These are phyloP conservation scores for Phasia obesa DNA, from an alignment of 2,888 invertebrate genomes.

Conservation along the genomic window DNA sequence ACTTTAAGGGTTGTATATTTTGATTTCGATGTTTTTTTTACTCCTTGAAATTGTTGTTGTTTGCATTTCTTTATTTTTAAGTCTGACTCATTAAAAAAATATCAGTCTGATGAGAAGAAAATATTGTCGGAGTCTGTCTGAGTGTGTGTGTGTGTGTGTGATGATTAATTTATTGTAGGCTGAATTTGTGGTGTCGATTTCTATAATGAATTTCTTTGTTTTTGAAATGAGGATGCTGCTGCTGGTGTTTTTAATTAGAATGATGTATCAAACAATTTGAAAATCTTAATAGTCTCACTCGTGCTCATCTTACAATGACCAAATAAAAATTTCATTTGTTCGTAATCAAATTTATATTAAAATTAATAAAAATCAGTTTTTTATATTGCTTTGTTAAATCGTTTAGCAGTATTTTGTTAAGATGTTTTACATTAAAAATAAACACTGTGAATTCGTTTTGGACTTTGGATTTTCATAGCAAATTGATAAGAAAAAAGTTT, in stretches of 20 bases:
- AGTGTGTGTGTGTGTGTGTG: constrained; percentile 11
- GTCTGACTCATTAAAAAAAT: constrained; percentile 61
- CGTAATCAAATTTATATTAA: constrained; percentile 14
- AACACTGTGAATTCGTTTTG: no score
- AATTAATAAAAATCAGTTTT: background rate
- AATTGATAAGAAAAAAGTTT: no score
- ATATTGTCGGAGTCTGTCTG: constrained; percentile 4
- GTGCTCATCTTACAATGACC: background rate
- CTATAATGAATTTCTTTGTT: constrained; percentile 40
- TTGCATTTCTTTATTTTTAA: constrained; percentile 30
- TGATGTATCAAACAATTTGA: constrained; percentile 43
- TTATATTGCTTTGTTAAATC: no score
- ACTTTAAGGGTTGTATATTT: constrained; percentile 74
- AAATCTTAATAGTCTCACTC: constrained; percentile 15
- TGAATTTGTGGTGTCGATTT: constrained; percentile 42
- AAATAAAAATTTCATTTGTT: constrained; percentile 25
- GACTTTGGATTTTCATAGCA: no score
- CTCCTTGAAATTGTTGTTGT: constrained; percentile 7
- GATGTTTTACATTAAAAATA: no score
- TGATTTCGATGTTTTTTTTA: constrained; percentile 36
- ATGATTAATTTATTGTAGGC: constrained; percentile 35
- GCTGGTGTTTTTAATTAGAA: constrained; percentile 46
- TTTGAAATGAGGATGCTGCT: constrained; percentile 12
- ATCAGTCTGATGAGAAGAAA: constrained; percentile 37
- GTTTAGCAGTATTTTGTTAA: no score